Conservation (phyloP, 37 sponge, comb jelly and placozoan genomes). For the Chondrilla cf. caribensis region DNA sequence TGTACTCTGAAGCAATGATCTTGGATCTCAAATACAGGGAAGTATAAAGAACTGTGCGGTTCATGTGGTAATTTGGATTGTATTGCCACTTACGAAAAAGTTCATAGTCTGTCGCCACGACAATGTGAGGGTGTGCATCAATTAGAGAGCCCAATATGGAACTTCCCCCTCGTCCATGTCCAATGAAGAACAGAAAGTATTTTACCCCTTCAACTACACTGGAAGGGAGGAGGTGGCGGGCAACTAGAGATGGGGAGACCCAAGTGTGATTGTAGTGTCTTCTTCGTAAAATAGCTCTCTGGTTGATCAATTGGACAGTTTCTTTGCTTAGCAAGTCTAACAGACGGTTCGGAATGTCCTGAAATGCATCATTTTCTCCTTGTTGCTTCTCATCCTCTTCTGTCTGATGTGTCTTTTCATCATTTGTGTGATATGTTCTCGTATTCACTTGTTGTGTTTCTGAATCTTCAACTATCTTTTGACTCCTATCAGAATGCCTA, state of each 20-base stretch:
- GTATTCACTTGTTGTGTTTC: background rate
- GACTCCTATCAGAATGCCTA: background rate
- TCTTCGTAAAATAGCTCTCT: background rate
- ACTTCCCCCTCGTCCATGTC: slow-evolving; percentile 19
- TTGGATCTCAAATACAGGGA: background rate
- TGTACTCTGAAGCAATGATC: background rate
- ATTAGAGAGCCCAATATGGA: slow-evolving; percentile 24
- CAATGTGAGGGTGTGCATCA: slow-evolving; percentile 27
- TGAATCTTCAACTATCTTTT: background rate
- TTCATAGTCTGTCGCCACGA: slow-evolving; percentile 14
- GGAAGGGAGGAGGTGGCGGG: background rate
- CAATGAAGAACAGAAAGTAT: slow-evolving; percentile 16
- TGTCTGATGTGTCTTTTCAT: background rate
- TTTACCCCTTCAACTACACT: background rate
- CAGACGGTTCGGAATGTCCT: no score
- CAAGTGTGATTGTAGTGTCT: slow-evolving; percentile 1
- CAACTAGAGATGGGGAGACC: background rate
- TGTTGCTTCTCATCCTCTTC: background rate
- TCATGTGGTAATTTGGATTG: background rate
- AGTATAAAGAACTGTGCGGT: slow-evolving; percentile 9
- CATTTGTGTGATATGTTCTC: background rate
- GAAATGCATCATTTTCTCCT: no score
- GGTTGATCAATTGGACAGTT: background rate
- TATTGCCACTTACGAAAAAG: slow-evolving; percentile 11
- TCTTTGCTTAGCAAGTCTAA: background rate